These are phyloP conservation scores for Pristionchus entomophagus DNA, from an alignment of 2,888 invertebrate species.

Conservation along the genomic window DNA sequence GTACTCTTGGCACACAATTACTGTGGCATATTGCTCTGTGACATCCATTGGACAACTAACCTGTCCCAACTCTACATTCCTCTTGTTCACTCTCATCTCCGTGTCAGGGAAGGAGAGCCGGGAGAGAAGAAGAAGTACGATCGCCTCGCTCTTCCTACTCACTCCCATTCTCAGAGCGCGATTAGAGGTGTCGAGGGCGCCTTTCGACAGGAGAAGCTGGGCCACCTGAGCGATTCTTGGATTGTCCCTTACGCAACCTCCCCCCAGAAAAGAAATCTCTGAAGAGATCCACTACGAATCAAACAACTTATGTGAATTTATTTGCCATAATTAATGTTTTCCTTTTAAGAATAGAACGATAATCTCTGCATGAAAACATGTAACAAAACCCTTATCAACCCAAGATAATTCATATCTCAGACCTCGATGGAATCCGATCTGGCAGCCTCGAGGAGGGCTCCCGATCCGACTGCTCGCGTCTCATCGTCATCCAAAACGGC, in stretches of 20 bases:
- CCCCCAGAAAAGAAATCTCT: background rate
- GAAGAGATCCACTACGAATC: background rate
- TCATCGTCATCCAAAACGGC: slow-evolving; percentile 76
- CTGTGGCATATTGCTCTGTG: no score
- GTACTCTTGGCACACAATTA: no score
- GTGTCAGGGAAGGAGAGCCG: slow-evolving; percentile 83
- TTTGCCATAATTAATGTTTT: no score
- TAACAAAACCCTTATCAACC: no score
- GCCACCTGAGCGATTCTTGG: no score
- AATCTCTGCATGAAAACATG: no score
- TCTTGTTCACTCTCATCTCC: slow-evolving; percentile 92
- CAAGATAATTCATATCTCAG: background rate
- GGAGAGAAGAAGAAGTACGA: slow-evolving; percentile 16
- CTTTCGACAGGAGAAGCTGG: slow-evolving; percentile 86
- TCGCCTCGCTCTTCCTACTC: slow-evolving; percentile 12
- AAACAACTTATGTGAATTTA: no score
- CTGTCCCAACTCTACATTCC: slow-evolving; percentile 84
- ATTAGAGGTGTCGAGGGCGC: slow-evolving; percentile 89
- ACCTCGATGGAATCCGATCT: slow-evolving; percentile 80
- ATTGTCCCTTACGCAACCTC: no score
- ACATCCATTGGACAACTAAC: slow-evolving; percentile 39
- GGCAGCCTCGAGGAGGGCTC: slow-evolving; percentile 84
- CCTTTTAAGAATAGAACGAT: no score
- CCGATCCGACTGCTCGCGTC: slow-evolving; percentile 65
- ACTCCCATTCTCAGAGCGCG: slow-evolving; percentile 82